Conservation (phyloP, 2,888 invertebrate species). For the Pristionchus arcanus region DNA sequence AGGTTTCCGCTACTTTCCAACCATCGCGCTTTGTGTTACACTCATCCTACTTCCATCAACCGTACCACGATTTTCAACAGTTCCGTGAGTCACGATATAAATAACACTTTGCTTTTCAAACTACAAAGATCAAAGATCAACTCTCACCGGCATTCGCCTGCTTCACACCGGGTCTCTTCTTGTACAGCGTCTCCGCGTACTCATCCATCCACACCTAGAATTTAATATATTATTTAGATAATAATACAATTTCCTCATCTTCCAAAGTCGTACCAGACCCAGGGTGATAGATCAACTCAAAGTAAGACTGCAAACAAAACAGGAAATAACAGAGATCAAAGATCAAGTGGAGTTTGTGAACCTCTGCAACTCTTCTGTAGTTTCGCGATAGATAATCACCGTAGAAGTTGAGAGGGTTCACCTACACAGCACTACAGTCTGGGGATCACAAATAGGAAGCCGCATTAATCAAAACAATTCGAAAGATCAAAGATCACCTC, state of each 20-base stretch:
- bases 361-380: conserved; percentile 50
- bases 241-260: background rate
- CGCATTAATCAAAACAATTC: conserved; percentile 84
- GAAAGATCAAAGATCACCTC: conserved; percentile 86
- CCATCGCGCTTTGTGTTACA: background rate
- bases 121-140: background rate
- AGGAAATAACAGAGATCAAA: conserved; percentile 29
- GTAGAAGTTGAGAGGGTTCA: background rate
- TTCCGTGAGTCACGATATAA: background rate
- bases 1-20: conserved; percentile 81
- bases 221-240: background rate
- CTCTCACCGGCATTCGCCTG: conserved; percentile 70
- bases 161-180: conserved; percentile 84
- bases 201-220: conserved; percentile 96
- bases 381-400: conserved; percentile 36
- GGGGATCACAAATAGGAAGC: conserved; percentile 85
- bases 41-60: background rate
- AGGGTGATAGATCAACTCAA: conserved; percentile 7
- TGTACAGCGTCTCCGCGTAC: conserved; percentile 91
- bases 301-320: background rate
- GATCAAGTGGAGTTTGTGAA: conserved; percentile 79
- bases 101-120: background rate
- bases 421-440: background rate
- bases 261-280: conserved; percentile 5
- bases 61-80: too few relatives aligned